Conservation (phyloP, 2,113 vertebrate species). For the Oreochromis spilurus region DNA sequence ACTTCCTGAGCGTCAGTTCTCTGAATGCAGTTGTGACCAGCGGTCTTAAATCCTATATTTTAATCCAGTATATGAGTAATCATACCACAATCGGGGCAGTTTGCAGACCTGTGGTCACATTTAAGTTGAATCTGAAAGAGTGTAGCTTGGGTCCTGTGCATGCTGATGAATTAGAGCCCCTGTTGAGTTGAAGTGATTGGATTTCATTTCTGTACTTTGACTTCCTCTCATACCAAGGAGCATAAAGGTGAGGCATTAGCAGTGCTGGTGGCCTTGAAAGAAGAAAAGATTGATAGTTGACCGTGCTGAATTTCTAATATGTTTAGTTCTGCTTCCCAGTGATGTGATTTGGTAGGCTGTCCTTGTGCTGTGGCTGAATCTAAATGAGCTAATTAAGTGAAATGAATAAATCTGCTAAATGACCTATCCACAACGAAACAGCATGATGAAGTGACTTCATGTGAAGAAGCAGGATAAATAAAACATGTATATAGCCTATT, state of each 20-base stretch:
- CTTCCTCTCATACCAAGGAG: background rate
- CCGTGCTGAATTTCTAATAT: background rate
- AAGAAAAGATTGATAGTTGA: background rate
- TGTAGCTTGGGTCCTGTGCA: background rate
- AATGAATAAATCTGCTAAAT: background rate
- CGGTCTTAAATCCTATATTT: background rate
- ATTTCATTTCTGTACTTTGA: background rate
- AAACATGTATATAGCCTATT: background rate
- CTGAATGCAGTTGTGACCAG: background rate
- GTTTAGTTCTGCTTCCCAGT: background rate
- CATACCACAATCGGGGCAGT: background rate
- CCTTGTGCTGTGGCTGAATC: background rate
- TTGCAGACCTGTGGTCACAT: fast-evolving
- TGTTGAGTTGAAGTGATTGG: background rate
- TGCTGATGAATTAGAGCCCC: background rate
- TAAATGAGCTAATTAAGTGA: background rate
- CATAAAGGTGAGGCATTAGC: background rate
- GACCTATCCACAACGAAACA: background rate
- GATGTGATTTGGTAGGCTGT: background rate
- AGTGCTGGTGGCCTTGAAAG: background rate
- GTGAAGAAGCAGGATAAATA: background rate
- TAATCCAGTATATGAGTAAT: background rate
- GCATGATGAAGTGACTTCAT: background rate
- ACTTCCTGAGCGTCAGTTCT: background rate
- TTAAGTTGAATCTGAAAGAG: background rate